Evolutionary conservation across 2,797 vertebrate genomes (phyloP).

Genomic region (Enoplosus armatus): DNA sequence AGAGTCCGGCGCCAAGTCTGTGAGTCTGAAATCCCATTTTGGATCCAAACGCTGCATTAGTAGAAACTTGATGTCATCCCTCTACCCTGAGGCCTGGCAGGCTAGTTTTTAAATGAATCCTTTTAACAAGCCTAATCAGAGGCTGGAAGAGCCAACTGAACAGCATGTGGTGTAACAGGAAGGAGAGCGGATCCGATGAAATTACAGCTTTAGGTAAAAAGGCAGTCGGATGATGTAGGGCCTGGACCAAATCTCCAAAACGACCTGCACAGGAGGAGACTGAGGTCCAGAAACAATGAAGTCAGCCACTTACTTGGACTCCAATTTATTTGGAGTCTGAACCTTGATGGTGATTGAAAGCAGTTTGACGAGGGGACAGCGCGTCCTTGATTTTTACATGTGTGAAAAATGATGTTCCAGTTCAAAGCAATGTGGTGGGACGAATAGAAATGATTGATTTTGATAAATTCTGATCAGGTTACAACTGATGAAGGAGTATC

Average conservation of each 20-base stretch:
- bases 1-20: constrained; percentile 52
- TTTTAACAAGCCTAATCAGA: constrained; percentile 74
- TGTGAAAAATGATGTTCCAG: constrained; percentile 18
- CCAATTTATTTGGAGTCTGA: constrained; percentile 10
- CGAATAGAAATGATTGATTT: constrained; percentile 28
- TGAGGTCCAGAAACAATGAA: constrained; percentile 18
- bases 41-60: constrained; percentile 72
- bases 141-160: constrained; percentile 53
- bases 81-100: constrained; percentile 61
- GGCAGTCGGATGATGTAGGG: constrained; percentile 19
- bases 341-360: constrained; percentile 29
- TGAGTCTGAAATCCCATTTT: constrained; percentile 73
- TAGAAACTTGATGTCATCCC: constrained; percentile 71
- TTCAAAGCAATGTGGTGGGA: background rate
- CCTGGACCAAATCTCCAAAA: constrained; percentile 9
- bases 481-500: constrained; percentile 1
- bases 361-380: background rate
- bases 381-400: constrained; percentile 36
- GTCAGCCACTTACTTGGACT: background rate
- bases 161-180: constrained; percentile 30
- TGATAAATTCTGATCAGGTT: background rate
- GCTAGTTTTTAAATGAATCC: constrained; percentile 75
- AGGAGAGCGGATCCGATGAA: constrained; percentile 28
- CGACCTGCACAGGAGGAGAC: background rate
- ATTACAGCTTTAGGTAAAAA: constrained; percentile 52